These are phyloP conservation scores for Camelus bactrianus DNA, from an alignment of 2,113 vertebrate genomes.

Conservation along the genomic window DNA sequence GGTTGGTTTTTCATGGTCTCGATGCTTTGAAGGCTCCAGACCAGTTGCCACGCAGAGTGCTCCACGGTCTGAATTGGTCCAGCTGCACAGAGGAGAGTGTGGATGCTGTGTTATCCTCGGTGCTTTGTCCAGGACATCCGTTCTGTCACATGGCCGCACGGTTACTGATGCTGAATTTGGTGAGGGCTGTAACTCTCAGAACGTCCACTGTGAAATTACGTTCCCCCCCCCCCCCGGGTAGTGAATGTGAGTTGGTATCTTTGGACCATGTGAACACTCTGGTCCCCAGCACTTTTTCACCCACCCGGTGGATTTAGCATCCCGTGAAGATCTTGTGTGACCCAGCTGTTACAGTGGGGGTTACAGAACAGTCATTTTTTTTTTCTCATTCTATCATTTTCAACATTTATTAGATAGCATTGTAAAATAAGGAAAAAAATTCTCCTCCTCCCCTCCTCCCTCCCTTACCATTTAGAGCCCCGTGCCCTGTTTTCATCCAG, in stretches of 20 bases:
- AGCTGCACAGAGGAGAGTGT: accelerated
- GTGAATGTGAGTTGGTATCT: neutral
- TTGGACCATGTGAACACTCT: neutral
- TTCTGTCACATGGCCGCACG: too few species aligned
- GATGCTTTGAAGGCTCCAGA: neutral
- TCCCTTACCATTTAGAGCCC: neutral
- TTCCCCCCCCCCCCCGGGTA: neutral
- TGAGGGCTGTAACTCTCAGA: neutral
- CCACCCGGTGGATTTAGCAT: neutral
- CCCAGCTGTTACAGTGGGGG: neutral
- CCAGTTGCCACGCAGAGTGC: neutral
- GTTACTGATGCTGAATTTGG: neutral
- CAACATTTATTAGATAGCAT: neutral
- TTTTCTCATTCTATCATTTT: neutral
- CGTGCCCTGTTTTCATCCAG: neutral
- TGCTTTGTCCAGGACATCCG: neutral
- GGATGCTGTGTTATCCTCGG: too few species aligned
- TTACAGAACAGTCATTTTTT: neutral
- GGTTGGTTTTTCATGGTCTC: neutral
- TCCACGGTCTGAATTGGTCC: neutral
- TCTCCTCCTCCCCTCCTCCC: neutral
- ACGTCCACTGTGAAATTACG: neutral
- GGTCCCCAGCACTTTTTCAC: neutral
- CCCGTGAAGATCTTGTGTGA: neutral
- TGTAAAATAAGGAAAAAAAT: neutral